phyloP scores from a whole-genome alignment of 2,113 vertebrate genomes.

The Scatophagus argus region DNA sequence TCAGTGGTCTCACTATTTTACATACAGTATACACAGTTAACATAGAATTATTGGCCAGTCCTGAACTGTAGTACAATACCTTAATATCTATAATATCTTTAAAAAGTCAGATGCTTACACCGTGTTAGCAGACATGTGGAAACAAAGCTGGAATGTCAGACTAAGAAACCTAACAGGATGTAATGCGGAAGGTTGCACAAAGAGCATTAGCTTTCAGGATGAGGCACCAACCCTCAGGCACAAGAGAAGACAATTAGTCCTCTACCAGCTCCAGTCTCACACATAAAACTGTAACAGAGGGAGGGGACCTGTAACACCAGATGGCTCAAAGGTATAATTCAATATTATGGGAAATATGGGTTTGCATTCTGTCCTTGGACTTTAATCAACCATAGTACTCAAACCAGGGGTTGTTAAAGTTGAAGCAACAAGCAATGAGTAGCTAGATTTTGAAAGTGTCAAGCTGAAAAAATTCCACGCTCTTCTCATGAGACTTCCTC shows the following conservation, averaged over 20 bases:
- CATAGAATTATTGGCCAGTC: no score
- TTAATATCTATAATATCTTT: neutral
- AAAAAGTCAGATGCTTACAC: neutral
- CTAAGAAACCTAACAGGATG: neutral
- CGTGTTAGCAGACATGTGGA: neutral
- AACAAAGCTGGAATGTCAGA: conserved; percentile 11
- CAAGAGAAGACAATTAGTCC: neutral
- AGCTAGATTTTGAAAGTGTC: no score
- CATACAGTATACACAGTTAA: no score
- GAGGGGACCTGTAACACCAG: neutral
- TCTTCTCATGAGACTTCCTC: no score
- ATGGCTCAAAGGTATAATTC: no score
- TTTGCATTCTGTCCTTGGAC: neutral
- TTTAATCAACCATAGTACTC: no score
- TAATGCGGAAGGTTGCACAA: neutral
- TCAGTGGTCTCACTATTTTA: no score
- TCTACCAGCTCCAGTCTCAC: neutral
- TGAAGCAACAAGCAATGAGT: no score
- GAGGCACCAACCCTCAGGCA: neutral
- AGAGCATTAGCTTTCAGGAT: neutral
- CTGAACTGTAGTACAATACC: no score
- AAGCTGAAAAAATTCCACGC: no score
- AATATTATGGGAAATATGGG: neutral
- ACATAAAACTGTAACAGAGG: neutral
- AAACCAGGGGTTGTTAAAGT: no score